Percentiles rank a stretch among this genome's conserved stretches.
phyloP scores from a whole-genome alignment of 2,113 vertebrate genomes.

The Tricholaema leucomelas region DNA sequence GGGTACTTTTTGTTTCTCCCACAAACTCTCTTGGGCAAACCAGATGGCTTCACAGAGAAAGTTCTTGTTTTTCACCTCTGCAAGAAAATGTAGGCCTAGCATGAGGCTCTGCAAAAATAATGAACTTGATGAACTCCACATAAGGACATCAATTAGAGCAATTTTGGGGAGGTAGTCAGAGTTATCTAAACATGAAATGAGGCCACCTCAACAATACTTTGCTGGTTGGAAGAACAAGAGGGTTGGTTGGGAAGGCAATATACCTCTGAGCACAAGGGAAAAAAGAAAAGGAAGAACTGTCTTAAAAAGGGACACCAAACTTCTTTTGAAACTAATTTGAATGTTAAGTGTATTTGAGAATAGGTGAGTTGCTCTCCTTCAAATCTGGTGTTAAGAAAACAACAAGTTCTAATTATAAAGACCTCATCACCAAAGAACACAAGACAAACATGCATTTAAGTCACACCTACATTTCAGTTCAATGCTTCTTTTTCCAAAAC shows the following conservation, averaged over 20 bases:
- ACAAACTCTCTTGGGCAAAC: not conserved
- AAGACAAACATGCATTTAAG: not conserved
- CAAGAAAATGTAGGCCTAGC: not conserved
- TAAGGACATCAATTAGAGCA: conserved; percentile 12
- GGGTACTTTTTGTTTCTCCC: not conserved
- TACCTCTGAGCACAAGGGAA: not conserved
- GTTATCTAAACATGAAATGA: not conserved
- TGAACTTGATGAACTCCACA: not conserved
- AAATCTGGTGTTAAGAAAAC: not conserved
- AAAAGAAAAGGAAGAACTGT: not conserved
- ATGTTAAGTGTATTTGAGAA: conserved; percentile 4
- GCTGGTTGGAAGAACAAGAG: conserved; percentile 23
- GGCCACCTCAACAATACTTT: conserved; percentile 15
- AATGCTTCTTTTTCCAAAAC: not conserved
- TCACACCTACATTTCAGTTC: not conserved
- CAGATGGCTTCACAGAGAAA: not conserved
- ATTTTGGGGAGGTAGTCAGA: conserved; percentile 38
- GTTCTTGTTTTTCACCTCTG: not conserved
- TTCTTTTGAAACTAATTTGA: not conserved
- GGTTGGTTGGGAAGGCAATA: not conserved
- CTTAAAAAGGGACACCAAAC: not conserved
- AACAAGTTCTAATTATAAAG: not conserved
- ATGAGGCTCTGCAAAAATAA: not conserved
- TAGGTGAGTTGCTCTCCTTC: not conserved
- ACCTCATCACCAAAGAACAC: not conserved